Percentiles rank a stretch among this genome's conserved stretches.
Conservation (phyloP, 2,113 vertebrate genomes). For the Ellobius talpinus region DNA sequence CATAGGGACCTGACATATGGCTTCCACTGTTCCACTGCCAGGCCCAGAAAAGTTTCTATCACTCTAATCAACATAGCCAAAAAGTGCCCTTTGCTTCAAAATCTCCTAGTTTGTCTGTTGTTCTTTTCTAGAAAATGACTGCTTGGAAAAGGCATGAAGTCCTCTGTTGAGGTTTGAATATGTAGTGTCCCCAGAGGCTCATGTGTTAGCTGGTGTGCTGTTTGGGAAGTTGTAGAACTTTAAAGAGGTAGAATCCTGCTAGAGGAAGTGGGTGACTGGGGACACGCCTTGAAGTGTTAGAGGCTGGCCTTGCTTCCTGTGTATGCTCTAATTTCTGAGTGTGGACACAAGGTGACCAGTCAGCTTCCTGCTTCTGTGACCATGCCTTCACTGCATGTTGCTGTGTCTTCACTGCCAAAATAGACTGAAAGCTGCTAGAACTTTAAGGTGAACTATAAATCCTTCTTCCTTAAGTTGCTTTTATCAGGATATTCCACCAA, state of each 20-base stretch:
- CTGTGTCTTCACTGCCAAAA: background rate
- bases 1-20: background rate
- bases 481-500: background rate
- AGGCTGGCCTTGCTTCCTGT: background rate
- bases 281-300: background rate
- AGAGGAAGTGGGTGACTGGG: background rate
- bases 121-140: background rate
- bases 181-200: too few species aligned
- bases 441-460: background rate
- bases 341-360: background rate
- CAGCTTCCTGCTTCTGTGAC: background rate
- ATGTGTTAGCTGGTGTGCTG: background rate
- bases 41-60: background rate
- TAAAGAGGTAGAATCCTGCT: background rate
- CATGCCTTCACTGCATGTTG: background rate
- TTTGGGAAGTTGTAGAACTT: background rate
- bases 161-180: background rate
- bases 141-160: background rate
- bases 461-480: background rate
- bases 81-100: background rate
- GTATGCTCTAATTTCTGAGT: background rate
- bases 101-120: background rate
- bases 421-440: background rate
- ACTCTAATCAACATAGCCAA: background rate
- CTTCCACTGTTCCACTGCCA: too few species aligned